Evolutionary conservation across 2,888 invertebrate species (phyloP).

Genomic region (Byasa hedistus): DNA sequence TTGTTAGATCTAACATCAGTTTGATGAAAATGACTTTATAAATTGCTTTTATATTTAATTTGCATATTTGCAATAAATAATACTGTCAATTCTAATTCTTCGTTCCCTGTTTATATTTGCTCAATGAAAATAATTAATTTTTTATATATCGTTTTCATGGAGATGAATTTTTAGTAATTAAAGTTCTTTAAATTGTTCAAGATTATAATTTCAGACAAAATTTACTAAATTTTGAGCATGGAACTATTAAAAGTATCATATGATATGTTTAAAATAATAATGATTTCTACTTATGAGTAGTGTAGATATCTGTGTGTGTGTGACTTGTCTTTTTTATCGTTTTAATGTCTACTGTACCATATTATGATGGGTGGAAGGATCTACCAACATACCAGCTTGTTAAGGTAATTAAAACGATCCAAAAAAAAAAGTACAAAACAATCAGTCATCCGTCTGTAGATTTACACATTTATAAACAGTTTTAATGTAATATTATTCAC

Average conservation of each 20-base stretch:
- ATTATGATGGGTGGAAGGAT: constrained; percentile 81
- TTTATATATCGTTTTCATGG: background rate
- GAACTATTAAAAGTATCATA: constrained; percentile 34
- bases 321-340: constrained; percentile 78
- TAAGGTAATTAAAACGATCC: constrained; percentile 78
- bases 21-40: constrained; percentile 14
- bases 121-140: background rate
- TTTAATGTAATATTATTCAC: constrained; percentile 11
- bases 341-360: constrained; percentile 78
- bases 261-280: constrained; percentile 33
- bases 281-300: constrained; percentile 41
- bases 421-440: constrained; percentile 41
- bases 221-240: constrained; percentile 38
- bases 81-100: constrained; percentile 1
- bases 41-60: constrained; percentile 33
- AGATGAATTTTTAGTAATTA: background rate
- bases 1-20: constrained; percentile 20
- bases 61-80: constrained; percentile 33
- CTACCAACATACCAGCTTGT: constrained; percentile 84
- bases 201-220: constrained; percentile 19
- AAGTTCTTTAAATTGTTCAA: constrained; percentile 9
- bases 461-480: constrained; percentile 63
- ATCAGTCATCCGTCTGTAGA: constrained; percentile 67
- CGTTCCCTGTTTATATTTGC: background rate
- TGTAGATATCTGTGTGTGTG: constrained; percentile 72